A percentile compares a stretch with the other conserved stretches of the same genome.
phyloP scores from a whole-genome alignment of 2,888 invertebrate genomes.

The Keiferia lycopersicella region DNA sequence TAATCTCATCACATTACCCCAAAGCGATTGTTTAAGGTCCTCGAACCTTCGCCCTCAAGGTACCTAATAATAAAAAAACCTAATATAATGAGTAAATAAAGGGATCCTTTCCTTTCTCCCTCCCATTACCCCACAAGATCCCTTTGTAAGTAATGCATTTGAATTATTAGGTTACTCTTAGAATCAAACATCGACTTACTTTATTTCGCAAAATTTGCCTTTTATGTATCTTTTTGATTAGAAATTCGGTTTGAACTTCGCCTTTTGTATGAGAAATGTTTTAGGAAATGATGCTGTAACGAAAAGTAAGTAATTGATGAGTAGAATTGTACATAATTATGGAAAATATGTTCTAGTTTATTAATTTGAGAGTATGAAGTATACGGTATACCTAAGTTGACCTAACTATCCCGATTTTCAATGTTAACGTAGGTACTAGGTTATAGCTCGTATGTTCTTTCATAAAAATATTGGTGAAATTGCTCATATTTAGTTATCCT shows the following conservation, averaged over 20 bases:
- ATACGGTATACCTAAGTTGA: too few relatives aligned
- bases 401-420: too few relatives aligned
- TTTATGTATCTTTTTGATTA: constrained; percentile 17
- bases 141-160: constrained; percentile 73
- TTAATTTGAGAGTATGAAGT: too few relatives aligned
- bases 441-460: too few relatives aligned
- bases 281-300: not conserved
- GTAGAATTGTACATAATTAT: not conserved
- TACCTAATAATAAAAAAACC: constrained; percentile 66
- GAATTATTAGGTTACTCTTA: constrained; percentile 66
- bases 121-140: constrained; percentile 50
- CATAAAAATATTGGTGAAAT: too few relatives aligned
- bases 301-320: constrained; percentile 2
- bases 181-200: constrained; percentile 53
- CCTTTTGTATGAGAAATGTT: not conserved
- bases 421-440: too few relatives aligned
- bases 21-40: constrained; percentile 54
- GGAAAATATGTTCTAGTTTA: too few relatives aligned
- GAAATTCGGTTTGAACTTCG: constrained; percentile 18
- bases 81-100: constrained; percentile 67
- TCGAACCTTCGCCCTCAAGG: constrained; percentile 49
- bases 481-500: too few relatives aligned
- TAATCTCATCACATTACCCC: constrained; percentile 48
- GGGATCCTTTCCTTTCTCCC: constrained; percentile 45
- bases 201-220: constrained; percentile 30